Evolutionary conservation across 2,888 invertebrate genomes (phyloP).

Genomic region (Scaptomyza parva): DNA sequence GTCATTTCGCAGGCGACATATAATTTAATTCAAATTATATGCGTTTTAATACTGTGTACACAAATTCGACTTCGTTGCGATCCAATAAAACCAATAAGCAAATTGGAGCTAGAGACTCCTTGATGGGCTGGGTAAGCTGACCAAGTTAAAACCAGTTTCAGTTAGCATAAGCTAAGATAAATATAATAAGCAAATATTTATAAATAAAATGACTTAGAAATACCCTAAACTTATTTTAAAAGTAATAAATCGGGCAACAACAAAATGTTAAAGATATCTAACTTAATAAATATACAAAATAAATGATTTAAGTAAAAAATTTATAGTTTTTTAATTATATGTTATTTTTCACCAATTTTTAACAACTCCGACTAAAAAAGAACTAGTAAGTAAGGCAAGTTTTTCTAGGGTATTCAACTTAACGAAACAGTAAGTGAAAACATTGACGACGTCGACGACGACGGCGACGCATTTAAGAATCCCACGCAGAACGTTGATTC

Average conservation of each 20-base stretch:
- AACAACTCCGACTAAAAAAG: neutral
- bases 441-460: conserved; percentile 14
- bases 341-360: too few species aligned
- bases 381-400: neutral
- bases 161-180: conserved; percentile 50
- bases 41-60: conserved; percentile 45
- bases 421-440: conserved; percentile 19
- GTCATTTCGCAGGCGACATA: conserved; percentile 41
- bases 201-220: neutral
- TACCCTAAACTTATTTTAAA: conserved; percentile 12
- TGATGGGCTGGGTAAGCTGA: conserved; percentile 70
- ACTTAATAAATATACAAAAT: neutral
- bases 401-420: conserved; percentile 31
- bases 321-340: too few species aligned
- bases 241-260: neutral
- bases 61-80: conserved; percentile 67
- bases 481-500: conserved; percentile 69
- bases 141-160: conserved; percentile 71
- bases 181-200: conserved; percentile 33
- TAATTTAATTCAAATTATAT: conserved; percentile 68
- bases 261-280: too few species aligned
- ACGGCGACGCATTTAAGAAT: conserved; percentile 65
- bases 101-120: conserved; percentile 63
- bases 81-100: conserved; percentile 36
- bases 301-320: too few species aligned